A percentile compares a stretch with the other conserved stretches of the same genome.
Conservation (phyloP, 2,888 invertebrate species). For the Adelphocoris suturalis region DNA sequence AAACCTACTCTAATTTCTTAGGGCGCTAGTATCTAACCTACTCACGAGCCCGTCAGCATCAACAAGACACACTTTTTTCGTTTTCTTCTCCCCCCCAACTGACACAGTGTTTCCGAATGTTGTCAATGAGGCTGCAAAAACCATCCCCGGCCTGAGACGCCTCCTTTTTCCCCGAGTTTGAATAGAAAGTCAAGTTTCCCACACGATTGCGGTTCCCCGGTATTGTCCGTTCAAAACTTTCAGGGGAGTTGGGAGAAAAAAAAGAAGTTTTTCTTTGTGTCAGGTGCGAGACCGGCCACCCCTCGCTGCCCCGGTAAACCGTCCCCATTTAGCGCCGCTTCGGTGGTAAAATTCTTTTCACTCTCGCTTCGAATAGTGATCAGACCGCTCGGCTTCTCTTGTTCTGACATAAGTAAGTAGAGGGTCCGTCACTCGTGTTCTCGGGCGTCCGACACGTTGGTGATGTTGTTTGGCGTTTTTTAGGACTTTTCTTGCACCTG, state of each 20-base stretch:
- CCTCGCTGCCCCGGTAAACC: constrained; percentile 40
- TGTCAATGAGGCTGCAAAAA: constrained; percentile 33
- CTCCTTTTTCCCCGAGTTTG: background rate
- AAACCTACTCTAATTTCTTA: too few relatives aligned
- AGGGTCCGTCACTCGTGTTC: background rate
- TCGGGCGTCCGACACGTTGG: background rate
- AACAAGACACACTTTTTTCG: too few relatives aligned
- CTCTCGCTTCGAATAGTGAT: constrained; percentile 62
- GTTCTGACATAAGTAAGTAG: constrained; percentile 41
- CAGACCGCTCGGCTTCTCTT: constrained; percentile 32
- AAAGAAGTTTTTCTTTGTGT: constrained; percentile 60
- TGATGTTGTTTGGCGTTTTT: background rate
- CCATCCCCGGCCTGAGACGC: background rate
- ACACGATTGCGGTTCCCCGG: constrained; percentile 69
- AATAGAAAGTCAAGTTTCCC: constrained; percentile 61
- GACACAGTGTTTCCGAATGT: background rate
- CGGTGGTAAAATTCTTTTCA: constrained; percentile 64
- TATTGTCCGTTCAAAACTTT: constrained; percentile 53
- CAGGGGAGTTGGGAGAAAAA: background rate
- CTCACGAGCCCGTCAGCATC: too few relatives aligned
- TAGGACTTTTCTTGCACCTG: too few relatives aligned
- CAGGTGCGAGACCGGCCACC: constrained; percentile 52
- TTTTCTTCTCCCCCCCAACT: background rate
- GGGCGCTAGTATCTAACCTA: too few relatives aligned
- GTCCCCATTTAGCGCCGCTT: constrained; percentile 60